Base-by-base conservation (phyloP, 2,888 invertebrate species). In the Luperina nickerlii region DNA sequence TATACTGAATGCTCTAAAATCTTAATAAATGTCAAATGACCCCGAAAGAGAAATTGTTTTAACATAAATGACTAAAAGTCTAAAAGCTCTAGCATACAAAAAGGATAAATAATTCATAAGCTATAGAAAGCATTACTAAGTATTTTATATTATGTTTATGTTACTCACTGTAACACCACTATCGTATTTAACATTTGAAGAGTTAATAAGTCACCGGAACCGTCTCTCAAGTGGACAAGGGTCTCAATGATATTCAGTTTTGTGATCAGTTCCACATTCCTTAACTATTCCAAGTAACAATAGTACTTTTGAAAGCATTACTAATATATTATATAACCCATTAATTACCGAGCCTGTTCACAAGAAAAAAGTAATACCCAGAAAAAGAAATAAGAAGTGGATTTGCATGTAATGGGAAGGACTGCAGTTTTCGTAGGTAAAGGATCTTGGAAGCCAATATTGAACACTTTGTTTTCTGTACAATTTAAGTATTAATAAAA, bases 1-100 rank as follows among this genome's bases (percentile, higher is more conserved):
- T 9, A 24, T 54, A 54, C 3, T 54, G 24, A 54, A 67, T 24
- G 11, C 24, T 48, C 15, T 24, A 20, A n/a, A 54, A 80, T 48
- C 24, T 45, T 38, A 0, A 62, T 51, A 20, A 60, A 60, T 82
- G 6, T 38, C 27, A 27, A 74, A 27, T 76, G 18, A 73, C 32
- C 9, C 27, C 27, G 13, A 75, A 82, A 86, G 76, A 18, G 66
- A 82, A 70, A 82, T 66, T 57, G 62, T 67, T 82, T 85, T 86
- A n/a, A 62, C 45, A 45, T 86, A 70, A 70, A 86, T 38, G 11
- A 45, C 84, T 68, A 18, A 67, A 54, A 38, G 38, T 67, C 42
- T 62, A 57, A 38, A 15, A 86, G 60, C 15, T 81, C 24, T 27
- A 54, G 32, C n/a, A 24, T 38, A 51, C 2, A 18, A 69, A 57